phyloP scores from a whole-genome alignment of 2,113 vertebrate species.

The Xyrauchen texanus region DNA sequence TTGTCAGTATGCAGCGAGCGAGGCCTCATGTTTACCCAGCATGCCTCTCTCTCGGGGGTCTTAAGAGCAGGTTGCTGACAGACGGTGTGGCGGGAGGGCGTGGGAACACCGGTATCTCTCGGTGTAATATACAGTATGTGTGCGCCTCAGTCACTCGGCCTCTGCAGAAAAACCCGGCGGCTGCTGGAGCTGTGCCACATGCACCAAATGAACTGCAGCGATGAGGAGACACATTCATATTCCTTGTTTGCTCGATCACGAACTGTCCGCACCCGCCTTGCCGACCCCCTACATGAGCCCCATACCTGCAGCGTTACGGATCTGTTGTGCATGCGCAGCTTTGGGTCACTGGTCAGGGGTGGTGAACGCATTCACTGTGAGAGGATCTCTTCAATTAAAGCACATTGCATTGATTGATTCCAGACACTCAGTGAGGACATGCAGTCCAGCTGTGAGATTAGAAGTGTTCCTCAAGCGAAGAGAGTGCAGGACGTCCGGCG shows the following conservation, averaged over 20 bases:
- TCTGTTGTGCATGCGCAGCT: neutral
- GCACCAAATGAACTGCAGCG: too few relatives aligned
- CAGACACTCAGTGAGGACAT: slow-evolving; percentile 5
- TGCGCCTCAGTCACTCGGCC: neutral
- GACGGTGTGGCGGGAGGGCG: neutral
- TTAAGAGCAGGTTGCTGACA: slow-evolving; percentile 54
- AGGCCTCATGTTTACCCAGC: slow-evolving; percentile 4
- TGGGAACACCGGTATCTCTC: slow-evolving; percentile 50
- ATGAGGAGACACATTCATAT: too few relatives aligned
- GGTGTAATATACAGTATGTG: slow-evolving; percentile 26
- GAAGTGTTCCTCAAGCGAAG: neutral
- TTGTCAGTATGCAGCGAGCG: neutral
- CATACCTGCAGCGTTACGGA: neutral
- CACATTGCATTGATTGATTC: slow-evolving; percentile 35
- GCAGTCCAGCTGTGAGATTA: too few relatives aligned
- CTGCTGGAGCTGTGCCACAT: too few relatives aligned
- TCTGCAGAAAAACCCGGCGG: neutral
- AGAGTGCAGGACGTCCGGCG: slow-evolving; percentile 5
- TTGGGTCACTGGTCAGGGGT: too few relatives aligned
- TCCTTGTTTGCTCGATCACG: too few relatives aligned
- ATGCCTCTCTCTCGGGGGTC: neutral
- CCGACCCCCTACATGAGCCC: too few relatives aligned
- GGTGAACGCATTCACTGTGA: too few relatives aligned
- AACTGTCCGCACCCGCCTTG: too few relatives aligned
- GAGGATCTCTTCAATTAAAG: too few relatives aligned